These are phyloP conservation scores for Hyles euphorbiae DNA, from an alignment of 1,140 invertebrate species.

Conservation along the genomic window DNA sequence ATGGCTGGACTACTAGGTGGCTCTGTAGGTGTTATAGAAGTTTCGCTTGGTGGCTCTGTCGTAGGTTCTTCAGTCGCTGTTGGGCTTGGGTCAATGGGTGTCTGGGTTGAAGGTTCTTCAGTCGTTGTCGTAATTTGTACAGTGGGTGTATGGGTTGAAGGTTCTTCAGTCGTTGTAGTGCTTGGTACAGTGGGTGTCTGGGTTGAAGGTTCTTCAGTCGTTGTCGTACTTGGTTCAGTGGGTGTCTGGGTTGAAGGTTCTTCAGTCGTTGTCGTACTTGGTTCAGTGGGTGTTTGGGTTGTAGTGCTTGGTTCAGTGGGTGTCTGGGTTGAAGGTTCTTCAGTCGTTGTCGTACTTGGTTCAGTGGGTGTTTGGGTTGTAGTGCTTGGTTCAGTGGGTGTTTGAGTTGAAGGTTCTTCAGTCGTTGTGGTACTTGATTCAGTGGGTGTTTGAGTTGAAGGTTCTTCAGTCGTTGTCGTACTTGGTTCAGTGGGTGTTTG, in stretches of 20 bases:
- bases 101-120: not conserved
- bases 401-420: too few species aligned
- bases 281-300: not conserved
- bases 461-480: too few species aligned
- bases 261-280: not conserved
- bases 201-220: not conserved
- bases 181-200: not conserved
- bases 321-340: too few species aligned
- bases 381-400: too few species aligned
- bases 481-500: conserved; percentile 1
- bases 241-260: not conserved
- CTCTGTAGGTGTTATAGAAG: not conserved
- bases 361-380: too few species aligned
- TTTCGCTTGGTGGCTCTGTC: not conserved
- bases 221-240: not conserved
- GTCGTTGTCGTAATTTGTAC: not conserved
- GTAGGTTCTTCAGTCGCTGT: not conserved
- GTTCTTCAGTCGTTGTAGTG: not conserved
- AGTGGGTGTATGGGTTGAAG: not conserved
- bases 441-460: too few species aligned
- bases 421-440: too few species aligned
- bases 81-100: not conserved
- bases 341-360: too few species aligned
- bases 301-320: not conserved
- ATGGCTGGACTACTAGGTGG: not conserved